Conservation (phyloP, 2,113 vertebrate genomes). For the Oncorhynchus clarkii region DNA sequence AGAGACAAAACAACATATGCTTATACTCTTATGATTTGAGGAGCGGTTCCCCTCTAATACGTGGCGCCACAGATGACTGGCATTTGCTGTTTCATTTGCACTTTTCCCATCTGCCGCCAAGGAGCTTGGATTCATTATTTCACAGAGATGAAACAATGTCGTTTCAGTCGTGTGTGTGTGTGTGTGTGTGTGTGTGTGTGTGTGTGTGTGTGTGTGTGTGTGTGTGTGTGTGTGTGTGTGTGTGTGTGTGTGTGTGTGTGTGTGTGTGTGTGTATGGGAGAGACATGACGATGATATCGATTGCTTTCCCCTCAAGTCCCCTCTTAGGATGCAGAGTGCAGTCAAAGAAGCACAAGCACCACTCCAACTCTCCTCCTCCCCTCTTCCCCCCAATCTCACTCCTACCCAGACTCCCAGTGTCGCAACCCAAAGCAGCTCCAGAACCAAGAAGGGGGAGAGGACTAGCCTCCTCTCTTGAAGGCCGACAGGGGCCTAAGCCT, state of each 20-base stretch:
- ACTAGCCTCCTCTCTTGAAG: slow-evolving; percentile 70
- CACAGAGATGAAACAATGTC: neutral
- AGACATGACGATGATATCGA: slow-evolving; percentile 70
- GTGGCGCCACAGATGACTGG: slow-evolving; percentile 79
- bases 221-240: slow-evolving; percentile 43
- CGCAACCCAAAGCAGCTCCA: too few species aligned
- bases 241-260: slow-evolving; percentile 31
- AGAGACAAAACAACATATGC: slow-evolving; percentile 75
- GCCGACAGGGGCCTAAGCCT: slow-evolving; percentile 84
- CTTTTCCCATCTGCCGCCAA: slow-evolving; percentile 81
- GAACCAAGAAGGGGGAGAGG: slow-evolving; percentile 53
- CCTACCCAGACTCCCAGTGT: too few species aligned
- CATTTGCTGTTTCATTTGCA: slow-evolving; percentile 71
- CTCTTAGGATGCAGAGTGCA: slow-evolving; percentile 82
- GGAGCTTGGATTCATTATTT: slow-evolving; percentile 49
- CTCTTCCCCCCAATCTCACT: too few species aligned
- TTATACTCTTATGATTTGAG: slow-evolving; percentile 62
- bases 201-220: slow-evolving; percentile 23
- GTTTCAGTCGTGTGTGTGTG: neutral
- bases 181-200: slow-evolving; percentile 32
- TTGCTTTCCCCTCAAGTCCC: slow-evolving; percentile 75
- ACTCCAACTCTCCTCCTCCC: too few species aligned
- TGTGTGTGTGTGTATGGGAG: slow-evolving; percentile 31
- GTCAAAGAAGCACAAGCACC: too few species aligned
- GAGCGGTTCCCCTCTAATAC: slow-evolving; percentile 71